Evolutionary conservation across 2,113 vertebrate genomes (phyloP).

Genomic region (Tachysurus vachellii): DNA sequence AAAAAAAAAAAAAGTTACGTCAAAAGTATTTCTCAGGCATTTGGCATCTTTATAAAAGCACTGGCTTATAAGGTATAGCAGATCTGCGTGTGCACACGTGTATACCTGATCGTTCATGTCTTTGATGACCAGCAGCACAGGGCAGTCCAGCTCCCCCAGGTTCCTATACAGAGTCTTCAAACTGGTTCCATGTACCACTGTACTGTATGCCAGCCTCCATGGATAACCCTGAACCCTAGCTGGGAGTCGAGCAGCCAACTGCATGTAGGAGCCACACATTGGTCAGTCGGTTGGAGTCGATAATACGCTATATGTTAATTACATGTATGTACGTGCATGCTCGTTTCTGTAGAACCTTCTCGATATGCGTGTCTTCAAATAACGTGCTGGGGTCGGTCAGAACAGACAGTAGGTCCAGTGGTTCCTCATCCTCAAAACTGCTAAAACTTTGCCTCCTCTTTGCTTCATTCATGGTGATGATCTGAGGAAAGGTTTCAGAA

Average conservation of each 20-base stretch:
- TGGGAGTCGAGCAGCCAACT: slow-evolving; percentile 87
- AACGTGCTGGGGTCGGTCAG: slow-evolving; percentile 84
- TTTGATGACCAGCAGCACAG: slow-evolving; percentile 91
- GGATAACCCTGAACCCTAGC: slow-evolving; percentile 92
- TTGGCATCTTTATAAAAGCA: neutral
- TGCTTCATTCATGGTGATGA: slow-evolving; percentile 95
- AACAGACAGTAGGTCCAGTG: slow-evolving; percentile 75
- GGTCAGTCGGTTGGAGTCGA: neutral
- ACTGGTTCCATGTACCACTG: slow-evolving; percentile 89
- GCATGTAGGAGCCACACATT: slow-evolving; percentile 1
- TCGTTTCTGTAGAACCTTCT: slow-evolving; percentile 78
- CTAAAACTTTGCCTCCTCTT: slow-evolving; percentile 89
- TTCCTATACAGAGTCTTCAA: slow-evolving; percentile 95
- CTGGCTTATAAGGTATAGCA: neutral
- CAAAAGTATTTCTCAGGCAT: neutral
- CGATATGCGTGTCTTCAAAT: slow-evolving; percentile 87
- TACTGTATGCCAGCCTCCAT: slow-evolving; percentile 90
- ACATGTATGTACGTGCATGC: neutral
- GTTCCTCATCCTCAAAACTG: slow-evolving; percentile 83
- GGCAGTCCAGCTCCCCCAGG: slow-evolving; percentile 82
- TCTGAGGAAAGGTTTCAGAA: slow-evolving; percentile 68
- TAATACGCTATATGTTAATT: neutral
- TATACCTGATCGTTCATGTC: slow-evolving; percentile 92
- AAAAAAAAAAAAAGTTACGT: neutral
- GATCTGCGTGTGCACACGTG: neutral